Base-by-base conservation (phyloP, 2,888 invertebrate species). In the Carterocephalus palaemon region DNA sequence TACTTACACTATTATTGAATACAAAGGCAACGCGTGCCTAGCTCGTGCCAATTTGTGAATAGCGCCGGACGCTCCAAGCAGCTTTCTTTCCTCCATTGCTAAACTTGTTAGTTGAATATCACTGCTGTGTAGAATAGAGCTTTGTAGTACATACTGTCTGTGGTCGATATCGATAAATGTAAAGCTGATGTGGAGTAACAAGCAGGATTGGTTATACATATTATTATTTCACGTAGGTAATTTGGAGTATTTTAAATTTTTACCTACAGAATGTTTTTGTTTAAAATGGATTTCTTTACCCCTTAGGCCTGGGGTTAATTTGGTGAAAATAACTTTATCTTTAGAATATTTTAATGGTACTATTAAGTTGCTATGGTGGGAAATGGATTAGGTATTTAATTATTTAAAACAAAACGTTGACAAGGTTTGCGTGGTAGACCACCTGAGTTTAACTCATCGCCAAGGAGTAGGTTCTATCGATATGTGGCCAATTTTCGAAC, bases 31-130 rank as follows among this genome's bases (percentile, higher is more conserved):
- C 81, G 83, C 81, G 83, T 83, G 84, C 73, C 76, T 70, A 75
- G 82, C 83, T 84, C 84, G 84, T 84, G 83, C 82, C 83, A 84
- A 85, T 83, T 84, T 84, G 85, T 82, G 82, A 79, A 80, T 79
- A 82, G 77, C 78, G 74, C 75, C 78, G 80, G 79, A 77, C 79
- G 82, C 80, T 77, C 62, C 68, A 65, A 73, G 77, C 78, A 72
- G 80, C 83, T 84, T 84, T 84, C 82, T 84, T 85, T 84, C 81
- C 82, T 77, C 62, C 73, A 74, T 76, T 75, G 80, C 78, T 82
- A 73, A 77, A 82, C 81, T 80, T 77, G 82, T 82, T 80, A 77
- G 75, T 76, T 71, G 74, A 75, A 81, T 81, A 81, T 76, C 77
- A 75, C 75, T 77, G 74, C 68, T 70, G 63, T 69, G 61, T 68